A percentile compares a stretch with the other conserved stretches of the same genome.
These are phyloP conservation scores for Cygnus olor DNA, from an alignment of 2,797 vertebrate genomes.

Conservation along the genomic window DNA sequence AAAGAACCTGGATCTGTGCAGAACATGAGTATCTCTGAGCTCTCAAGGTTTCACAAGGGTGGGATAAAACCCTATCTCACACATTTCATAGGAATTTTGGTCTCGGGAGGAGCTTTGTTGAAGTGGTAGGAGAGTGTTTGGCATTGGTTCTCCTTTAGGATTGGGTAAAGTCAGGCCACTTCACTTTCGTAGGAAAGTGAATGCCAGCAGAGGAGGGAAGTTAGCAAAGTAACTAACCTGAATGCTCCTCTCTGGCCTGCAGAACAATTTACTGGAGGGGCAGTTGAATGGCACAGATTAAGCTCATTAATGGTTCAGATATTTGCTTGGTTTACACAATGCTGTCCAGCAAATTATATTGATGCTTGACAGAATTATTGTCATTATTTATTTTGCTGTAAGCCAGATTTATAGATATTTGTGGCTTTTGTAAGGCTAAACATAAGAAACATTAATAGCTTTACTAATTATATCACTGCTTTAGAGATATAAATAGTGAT, in stretches of 20 bases:
- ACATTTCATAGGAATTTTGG: background rate
- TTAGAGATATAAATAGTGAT: conserved; percentile 76
- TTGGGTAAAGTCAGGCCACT: background rate
- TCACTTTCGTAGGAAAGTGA: background rate
- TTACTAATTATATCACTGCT: conserved; percentile 80
- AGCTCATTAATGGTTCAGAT: conserved; percentile 62
- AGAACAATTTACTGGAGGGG: conserved; percentile 43
- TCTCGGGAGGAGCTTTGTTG: background rate
- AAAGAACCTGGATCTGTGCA: background rate
- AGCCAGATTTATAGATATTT: conserved; percentile 77
- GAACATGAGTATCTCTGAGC: background rate
- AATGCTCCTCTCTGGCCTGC: background rate
- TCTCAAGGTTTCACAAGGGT: background rate
- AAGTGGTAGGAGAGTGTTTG: background rate
- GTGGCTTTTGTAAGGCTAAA: conserved; percentile 72
- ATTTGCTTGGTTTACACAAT: conserved; percentile 67
- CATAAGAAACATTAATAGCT: conserved; percentile 79
- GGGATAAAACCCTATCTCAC: background rate
- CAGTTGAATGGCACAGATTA: conserved; percentile 58
- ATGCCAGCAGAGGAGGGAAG: background rate
- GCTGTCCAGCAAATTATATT: conserved; percentile 65
- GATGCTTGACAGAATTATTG: conserved; percentile 74
- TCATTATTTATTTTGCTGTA: conserved; percentile 77
- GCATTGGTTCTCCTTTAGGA: background rate
- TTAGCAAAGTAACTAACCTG: background rate